Evolutionary conservation across 2,888 invertebrate species (phyloP).

Genomic region (Nasonia oneida): DNA sequence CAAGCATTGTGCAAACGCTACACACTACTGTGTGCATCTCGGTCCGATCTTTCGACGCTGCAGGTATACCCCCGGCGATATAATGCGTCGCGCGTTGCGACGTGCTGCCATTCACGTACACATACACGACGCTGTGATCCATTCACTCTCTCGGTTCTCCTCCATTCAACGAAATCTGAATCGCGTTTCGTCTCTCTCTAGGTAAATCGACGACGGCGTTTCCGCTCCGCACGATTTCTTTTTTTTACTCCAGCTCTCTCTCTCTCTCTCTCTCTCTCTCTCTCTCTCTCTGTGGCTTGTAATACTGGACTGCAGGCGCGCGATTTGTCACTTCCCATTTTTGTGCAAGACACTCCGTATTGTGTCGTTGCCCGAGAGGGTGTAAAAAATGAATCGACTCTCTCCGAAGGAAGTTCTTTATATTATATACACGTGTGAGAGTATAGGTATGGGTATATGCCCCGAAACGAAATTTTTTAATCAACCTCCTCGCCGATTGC

Average conservation of each 20-base stretch:
- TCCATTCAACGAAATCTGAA: conserved; percentile 36
- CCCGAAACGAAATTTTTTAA: conserved; percentile 4
- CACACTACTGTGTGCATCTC: not conserved
- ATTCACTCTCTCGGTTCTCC: not conserved
- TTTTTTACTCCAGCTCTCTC: not conserved
- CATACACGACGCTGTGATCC: not conserved
- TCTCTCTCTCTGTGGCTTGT: not conserved
- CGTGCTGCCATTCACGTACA: conserved; percentile 5
- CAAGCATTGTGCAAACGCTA: too few species aligned
- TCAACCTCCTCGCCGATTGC: not conserved
- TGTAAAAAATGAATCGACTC: not conserved
- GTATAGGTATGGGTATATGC: not conserved
- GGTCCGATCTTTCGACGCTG: not conserved
- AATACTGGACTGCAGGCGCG: not conserved
- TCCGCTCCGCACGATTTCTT: not conserved
- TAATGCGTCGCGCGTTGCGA: not conserved
- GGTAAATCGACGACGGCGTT: conserved; percentile 9
- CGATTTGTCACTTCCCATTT: conserved; percentile 21
- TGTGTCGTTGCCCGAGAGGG: not conserved
- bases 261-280: too few species aligned
- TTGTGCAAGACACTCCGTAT: not conserved
- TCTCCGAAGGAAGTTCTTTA: not conserved
- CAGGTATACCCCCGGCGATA: not conserved
- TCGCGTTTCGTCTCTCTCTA: not conserved
- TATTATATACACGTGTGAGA: too few species aligned